Base-by-base conservation (phyloP, 2,113 vertebrate genomes). In the Arothron firmamentum region DNA sequence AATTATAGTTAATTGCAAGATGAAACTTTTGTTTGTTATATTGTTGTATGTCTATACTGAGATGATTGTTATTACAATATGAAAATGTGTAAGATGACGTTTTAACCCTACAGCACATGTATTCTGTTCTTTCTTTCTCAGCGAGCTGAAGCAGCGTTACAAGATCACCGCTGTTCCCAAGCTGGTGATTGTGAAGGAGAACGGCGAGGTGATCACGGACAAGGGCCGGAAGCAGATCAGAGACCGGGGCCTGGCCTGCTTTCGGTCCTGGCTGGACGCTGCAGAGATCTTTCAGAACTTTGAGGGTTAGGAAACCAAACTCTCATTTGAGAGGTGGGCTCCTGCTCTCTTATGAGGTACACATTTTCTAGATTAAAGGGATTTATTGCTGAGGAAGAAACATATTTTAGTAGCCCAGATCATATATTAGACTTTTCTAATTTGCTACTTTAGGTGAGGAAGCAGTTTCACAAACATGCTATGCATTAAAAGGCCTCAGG, bases 201-300 rank as follows among this genome's bases (percentile, higher is more conserved):
- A 88, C 9, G 96, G 96, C 19, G 92, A 95, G 16, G 90, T 99
- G 70, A 98, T 99, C 90, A 99, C 97, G 0, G 92, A 93, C 85
- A 95, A 95, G 83, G 97, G 96, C 78, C 88, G 94, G 65, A 97
- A 95, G 69, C 95, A 99, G 85, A 94, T 99, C 81, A 83, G 93
- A 47, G 95, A 97, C 53, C 85, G 75, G 50, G 96, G 97, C 13
- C 85, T 93, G 16, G 88, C 91, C 65, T 96, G 95, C 84, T 96
- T 99, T 88, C 80, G 78, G 74, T 88, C 82, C 89, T 98, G 97
- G 96, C 64, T 96, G 61, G 93, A 96, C 16, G 89, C 85, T 5
- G 93, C 95, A 0, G 92, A 96, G 61, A 62, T 99, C 81, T 98
- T 99, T 80, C 96, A 96, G 88, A 97, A 98, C 84, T 99, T 99